Percentiles rank a stretch among this genome's conserved stretches.
Evolutionary conservation across 2,888 invertebrate genomes (phyloP).

Genomic region (Conops quadrifasciatus): DNA sequence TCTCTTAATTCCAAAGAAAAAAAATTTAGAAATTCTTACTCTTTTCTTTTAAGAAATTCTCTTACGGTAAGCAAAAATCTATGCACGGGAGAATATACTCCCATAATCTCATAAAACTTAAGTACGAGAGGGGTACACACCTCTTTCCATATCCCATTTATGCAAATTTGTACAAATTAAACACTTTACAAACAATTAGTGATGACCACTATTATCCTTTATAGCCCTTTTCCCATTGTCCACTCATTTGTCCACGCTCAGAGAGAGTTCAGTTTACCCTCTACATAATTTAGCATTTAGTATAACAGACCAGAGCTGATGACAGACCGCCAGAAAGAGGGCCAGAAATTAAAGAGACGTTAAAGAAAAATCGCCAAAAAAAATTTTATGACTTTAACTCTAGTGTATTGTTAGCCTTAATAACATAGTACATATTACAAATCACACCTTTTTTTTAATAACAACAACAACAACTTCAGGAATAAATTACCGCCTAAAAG

Average conservation of each 20-base stretch:
- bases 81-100: too few species aligned
- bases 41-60: too few species aligned
- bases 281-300: neutral
- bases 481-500: neutral
- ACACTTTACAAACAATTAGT: constrained; percentile 3
- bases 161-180: constrained; percentile 53
- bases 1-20: too few species aligned
- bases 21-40: too few species aligned
- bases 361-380: constrained; percentile 51
- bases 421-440: constrained; percentile 30
- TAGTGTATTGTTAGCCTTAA: constrained; percentile 18
- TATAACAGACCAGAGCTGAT: neutral
- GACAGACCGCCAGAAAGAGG: neutral
- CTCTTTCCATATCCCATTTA: neutral
- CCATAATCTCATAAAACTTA: too few species aligned
- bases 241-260: neutral
- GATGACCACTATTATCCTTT: neutral
- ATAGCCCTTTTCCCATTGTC: neutral
- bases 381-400: constrained; percentile 44
- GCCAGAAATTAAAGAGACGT: constrained; percentile 28
- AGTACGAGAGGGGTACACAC: too few species aligned
- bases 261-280: constrained; percentile 11
- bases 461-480: neutral
- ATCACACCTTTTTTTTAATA: constrained; percentile 35
- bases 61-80: too few species aligned